Evolutionary conservation across 2,113 vertebrate species (phyloP).

Genomic region (Cochlearius cochlearius): DNA sequence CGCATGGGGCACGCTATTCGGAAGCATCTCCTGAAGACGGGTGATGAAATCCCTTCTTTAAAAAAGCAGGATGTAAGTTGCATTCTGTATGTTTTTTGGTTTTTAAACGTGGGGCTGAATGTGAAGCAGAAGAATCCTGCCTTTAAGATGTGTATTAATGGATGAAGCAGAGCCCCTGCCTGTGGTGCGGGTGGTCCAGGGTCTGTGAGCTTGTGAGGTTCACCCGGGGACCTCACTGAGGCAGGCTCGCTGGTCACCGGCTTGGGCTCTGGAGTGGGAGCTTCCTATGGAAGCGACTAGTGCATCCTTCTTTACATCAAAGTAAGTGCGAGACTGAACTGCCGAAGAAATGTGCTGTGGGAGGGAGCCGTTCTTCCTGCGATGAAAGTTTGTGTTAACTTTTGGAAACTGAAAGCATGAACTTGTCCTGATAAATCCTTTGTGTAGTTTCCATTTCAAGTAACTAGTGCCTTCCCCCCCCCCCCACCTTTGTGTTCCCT

Average conservation of each 20-base stretch:
- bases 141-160: rapidly evolving
- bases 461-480: no score
- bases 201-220: not conserved
- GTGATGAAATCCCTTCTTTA: not conserved
- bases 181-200: rapidly evolving
- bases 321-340: rapidly evolving
- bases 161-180: not conserved
- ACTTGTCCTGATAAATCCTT: not conserved
- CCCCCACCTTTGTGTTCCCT: not conserved
- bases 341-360: not conserved
- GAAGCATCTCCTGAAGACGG: rapidly evolving
- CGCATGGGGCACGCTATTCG: rapidly evolving
- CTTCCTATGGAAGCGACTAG: rapidly evolving
- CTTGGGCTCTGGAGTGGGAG: not conserved
- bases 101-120: not conserved
- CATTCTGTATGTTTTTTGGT: rapidly evolving
- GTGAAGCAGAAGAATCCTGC: not conserved
- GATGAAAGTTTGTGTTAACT: not conserved
- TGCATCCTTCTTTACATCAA: rapidly evolving
- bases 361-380: not conserved
- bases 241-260: rapidly evolving
- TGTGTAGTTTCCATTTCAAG: not conserved
- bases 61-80: not conserved
- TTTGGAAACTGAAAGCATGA: not conserved
- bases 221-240: rapidly evolving